Evolutionary conservation across 2,113 vertebrate genomes (phyloP), one percentile per base, ranked within the genome.

Genomic region (Anoplopoma fimbria): DNA sequence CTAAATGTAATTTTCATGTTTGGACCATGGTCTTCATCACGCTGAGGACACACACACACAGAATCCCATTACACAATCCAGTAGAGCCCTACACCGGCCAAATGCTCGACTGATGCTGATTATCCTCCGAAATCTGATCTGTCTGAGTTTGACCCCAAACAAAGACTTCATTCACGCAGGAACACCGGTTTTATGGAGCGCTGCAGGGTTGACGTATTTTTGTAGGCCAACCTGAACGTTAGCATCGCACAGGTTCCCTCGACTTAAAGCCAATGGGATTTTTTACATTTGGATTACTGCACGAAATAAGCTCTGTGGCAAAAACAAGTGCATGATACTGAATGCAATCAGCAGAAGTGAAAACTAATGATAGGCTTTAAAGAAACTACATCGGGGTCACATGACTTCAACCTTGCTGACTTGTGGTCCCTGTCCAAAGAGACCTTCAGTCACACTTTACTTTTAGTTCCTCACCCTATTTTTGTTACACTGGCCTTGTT

Each of bases 111-210:
- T 82, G 87, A 72, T 69, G 60, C 85, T 82, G 78, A 87, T 88
- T 84, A 88, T 76, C 83, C 74, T 29, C 47, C 64, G 90, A 88
- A 87, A 90, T 83, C 76, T 86, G 87, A 91, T 82, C 87, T 79
- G 71, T 76, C 69, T 74, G 65, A 61, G 77, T 91, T 90, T 83
- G 34, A 21, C 72, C 84, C 75, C 72, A 88, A 83, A 93, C 92
- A 92, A 92, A 87, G 91, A 47, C 69, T 73, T 65, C 55, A 88
- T 89, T 91, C 87, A 91, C 2, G 9, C 36, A 61, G 76, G 69
- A 86, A 75, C 73, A 69, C 73, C 8, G 29, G 47, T 47, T 61
- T 57, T 62, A 71, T 76, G 83, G 73, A 27, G 53, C 53, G 53
- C 47, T 23, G 47, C 47, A 12, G 19, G 7, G 47, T 8, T 19